Evolutionary conservation across 2,888 invertebrate species (phyloP).

Genomic region (Syrista parreyssii): DNA sequence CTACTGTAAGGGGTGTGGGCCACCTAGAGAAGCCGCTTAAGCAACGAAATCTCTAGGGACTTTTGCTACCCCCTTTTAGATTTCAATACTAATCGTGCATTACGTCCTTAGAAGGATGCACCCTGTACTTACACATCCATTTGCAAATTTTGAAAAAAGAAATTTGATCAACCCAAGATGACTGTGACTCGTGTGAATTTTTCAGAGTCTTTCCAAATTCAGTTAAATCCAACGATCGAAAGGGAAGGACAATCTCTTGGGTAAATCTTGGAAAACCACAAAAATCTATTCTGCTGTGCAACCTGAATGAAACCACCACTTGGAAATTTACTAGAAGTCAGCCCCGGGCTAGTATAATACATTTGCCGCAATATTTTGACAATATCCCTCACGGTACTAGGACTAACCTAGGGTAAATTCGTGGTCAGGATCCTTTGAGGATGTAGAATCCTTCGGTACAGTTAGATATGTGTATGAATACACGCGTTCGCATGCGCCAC

Average conservation of each 20-base stretch:
- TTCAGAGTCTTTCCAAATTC: not conserved
- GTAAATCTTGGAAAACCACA: constrained; percentile 14
- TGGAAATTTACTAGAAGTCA: constrained; percentile 41
- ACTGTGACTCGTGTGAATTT: not conserved
- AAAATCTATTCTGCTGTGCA: constrained; percentile 5
- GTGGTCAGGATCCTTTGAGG: not conserved
- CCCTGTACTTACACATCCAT: not conserved
- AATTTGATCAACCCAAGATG: not conserved
- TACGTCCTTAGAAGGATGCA: not conserved
- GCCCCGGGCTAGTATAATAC: constrained; percentile 49
- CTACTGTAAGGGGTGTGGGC: not conserved
- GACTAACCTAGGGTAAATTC: not conserved
- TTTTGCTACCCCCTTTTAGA: constrained; percentile 1
- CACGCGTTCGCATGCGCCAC: not conserved
- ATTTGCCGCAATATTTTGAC: constrained; percentile 66
- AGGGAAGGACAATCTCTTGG: constrained; percentile 33
- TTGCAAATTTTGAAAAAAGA: not conserved
- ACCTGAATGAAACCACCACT: constrained; percentile 1
- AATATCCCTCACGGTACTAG: constrained; percentile 44
- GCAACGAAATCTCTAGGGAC: constrained; percentile 10
- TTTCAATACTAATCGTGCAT: not conserved
- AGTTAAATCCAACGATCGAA: constrained; percentile 16
- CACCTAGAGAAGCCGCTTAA: constrained; percentile 22
- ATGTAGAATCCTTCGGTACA: not conserved
- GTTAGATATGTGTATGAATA: not conserved